phyloP scores from a whole-genome alignment of 2,113 vertebrate species.

The Cynoglossus semilaevis region DNA sequence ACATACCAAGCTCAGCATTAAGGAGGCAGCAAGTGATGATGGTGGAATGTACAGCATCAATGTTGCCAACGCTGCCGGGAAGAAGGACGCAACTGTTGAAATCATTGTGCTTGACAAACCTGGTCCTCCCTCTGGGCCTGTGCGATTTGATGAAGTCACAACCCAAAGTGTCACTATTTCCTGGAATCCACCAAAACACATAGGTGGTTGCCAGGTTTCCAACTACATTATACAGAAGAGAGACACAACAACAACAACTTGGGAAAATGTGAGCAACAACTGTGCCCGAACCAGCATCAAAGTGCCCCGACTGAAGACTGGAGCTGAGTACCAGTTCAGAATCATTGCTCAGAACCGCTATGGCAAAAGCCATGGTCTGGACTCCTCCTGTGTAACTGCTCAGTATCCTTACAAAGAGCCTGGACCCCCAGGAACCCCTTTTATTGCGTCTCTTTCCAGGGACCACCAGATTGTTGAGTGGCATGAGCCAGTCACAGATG shows the following conservation, averaged over 20 bases:
- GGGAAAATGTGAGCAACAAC: constrained; percentile 90
- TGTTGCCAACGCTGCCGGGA: constrained; percentile 85
- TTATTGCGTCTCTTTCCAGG: constrained; percentile 83
- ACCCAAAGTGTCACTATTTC: constrained; percentile 91
- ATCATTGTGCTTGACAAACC: constrained; percentile 94
- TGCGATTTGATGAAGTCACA: constrained; percentile 93
- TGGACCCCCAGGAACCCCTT: constrained; percentile 95
- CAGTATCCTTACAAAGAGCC: constrained; percentile 97
- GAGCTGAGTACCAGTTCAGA: constrained; percentile 96
- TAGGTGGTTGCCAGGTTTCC: constrained; percentile 93
- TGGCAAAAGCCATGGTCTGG: constrained; percentile 92
- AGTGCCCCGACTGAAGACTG: constrained; percentile 89
- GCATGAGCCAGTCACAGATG: constrained; percentile 94
- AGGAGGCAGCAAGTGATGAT: constrained; percentile 91
- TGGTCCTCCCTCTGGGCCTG: constrained; percentile 90
- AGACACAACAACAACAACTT: constrained; percentile 88
- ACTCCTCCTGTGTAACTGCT: constrained; percentile 84
- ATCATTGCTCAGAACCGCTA: constrained; percentile 97
- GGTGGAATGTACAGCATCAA: constrained; percentile 89
- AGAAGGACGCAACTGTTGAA: constrained; percentile 88
- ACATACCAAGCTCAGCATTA: constrained; percentile 86
- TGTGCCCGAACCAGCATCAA: constrained; percentile 91
- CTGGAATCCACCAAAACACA: constrained; percentile 89
- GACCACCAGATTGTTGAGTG: constrained; percentile 93
- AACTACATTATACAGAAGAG: constrained; percentile 97